Conservation (phyloP, 2,888 invertebrate species). For the Bombylius discolor region DNA sequence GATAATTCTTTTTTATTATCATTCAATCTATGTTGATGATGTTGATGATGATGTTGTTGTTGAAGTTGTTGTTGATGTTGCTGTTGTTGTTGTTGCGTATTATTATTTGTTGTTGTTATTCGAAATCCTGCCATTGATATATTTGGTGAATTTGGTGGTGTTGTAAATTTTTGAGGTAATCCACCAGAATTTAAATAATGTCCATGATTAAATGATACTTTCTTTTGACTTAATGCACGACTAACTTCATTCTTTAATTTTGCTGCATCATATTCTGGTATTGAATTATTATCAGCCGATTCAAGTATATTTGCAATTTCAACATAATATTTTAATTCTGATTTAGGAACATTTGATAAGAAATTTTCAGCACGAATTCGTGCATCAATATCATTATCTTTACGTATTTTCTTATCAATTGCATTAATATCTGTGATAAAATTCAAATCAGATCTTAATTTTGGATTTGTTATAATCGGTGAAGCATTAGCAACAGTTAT, state of each 20-base stretch:
- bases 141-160: constrained; percentile 64
- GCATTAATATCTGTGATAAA: constrained; percentile 4
- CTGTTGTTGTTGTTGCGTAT: background rate
- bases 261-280: constrained; percentile 31
- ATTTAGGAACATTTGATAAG: constrained; percentile 32
- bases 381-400: constrained; percentile 30
- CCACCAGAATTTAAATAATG: constrained; percentile 10
- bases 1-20: constrained; percentile 12
- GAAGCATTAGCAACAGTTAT: background rate
- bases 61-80: too few species aligned
- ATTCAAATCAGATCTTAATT: constrained; percentile 1
- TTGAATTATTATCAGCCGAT: constrained; percentile 26
- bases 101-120: constrained; percentile 14
- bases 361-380: constrained; percentile 34
- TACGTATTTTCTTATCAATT: constrained; percentile 5
- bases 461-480: background rate
- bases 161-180: constrained; percentile 36
- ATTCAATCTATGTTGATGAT: background rate
- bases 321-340: constrained; percentile 36
- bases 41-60: background rate
- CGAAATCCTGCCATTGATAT: constrained; percentile 42
- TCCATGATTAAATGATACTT: constrained; percentile 27
- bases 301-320: constrained; percentile 36
- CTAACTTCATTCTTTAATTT: constrained; percentile 37
- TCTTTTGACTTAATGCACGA: constrained; percentile 34